A percentile compares a stretch with the other conserved stretches of the same genome.
phyloP scores from a whole-genome alignment of 2,888 invertebrate species.

The Tenthredo scrophulariae region DNA sequence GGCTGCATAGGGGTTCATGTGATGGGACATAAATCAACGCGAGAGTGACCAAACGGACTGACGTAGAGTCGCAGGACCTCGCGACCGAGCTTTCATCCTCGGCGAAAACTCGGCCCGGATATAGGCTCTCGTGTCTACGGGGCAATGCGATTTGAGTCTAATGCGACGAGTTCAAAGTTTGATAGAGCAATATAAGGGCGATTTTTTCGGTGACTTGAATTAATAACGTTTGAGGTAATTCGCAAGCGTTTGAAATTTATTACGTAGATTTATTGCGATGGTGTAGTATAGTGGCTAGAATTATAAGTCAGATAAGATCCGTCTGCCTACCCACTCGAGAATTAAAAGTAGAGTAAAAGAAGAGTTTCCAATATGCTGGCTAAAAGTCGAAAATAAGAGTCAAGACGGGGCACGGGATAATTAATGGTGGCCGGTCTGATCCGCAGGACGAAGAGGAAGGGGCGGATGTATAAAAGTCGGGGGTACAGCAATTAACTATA shows the following conservation, averaged over 20 bases:
- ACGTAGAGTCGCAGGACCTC: constrained; percentile 31
- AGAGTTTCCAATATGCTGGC: constrained; percentile 50
- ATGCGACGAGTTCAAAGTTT: neutral
- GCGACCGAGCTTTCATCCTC: constrained; percentile 14
- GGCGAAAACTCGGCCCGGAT: constrained; percentile 6
- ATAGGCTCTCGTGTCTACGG: constrained; percentile 9
- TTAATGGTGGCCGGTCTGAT: constrained; percentile 62
- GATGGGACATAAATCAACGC: constrained; percentile 50
- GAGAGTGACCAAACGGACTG: constrained; percentile 38
- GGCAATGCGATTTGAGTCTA: neutral
- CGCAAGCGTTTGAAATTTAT: neutral
- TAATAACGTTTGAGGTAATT: neutral
- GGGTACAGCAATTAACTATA: constrained; percentile 70
- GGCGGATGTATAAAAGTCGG: constrained; percentile 48
- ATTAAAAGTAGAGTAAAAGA: constrained; percentile 34
- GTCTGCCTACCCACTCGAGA: constrained; percentile 12
- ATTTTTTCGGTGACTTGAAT: neutral
- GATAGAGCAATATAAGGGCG: neutral
- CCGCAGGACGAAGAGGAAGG: constrained; percentile 46
- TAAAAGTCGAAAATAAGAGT: constrained; percentile 45
- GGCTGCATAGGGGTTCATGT: constrained; percentile 21
- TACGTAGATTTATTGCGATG: neutral
- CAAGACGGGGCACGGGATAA: constrained; percentile 59
- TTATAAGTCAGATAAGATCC: constrained; percentile 26
- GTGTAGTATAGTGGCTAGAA: constrained; percentile 27